Evolutionary conservation across 2,888 invertebrate species (phyloP), one percentile per base, ranked within the genome.

Genomic region (Lithophane semibrunnea): DNA sequence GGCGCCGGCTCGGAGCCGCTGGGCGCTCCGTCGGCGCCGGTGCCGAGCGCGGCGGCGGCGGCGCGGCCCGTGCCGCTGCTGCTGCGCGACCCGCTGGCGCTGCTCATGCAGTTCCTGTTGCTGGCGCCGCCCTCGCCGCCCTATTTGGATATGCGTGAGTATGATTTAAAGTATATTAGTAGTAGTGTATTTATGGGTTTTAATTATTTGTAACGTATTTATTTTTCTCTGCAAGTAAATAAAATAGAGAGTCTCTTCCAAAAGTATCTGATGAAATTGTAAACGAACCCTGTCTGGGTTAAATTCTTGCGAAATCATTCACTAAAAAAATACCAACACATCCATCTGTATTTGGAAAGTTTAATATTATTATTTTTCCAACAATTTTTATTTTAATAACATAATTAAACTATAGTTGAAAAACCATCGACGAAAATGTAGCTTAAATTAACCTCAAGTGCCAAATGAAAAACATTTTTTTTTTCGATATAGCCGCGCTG

Each of bases 81-180:
- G 88, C 97, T 99, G 89, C 97, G 98, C 74, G 99, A 99, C 97
- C 98, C 99, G 8, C 97, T 98, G 74, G 98, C 99, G 81, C 97
- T 99, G 88, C 97, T 99, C 64, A 97, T 99, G 91, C 99, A 99
- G 94, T 97, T 99, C 90, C 97, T 99, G 88, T 97, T 99, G 86
- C 97, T 99, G 82, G 97, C 99, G 84, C 99, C 99, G 37, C 96
- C 98, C 82, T 98, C 98, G 91, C 97, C 99, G 72, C 95, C 95
- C 7, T 92, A 94, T 58, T 77, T 95, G 77, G 99, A 99, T 93
- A 98, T 98, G 97, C 98, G 99, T 99, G 52, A 79, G 79, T 77
- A 44, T 18, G 8, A 8, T 21, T 29, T 29, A 29, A 29, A 29
- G 29, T 29, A 29, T 29, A 29, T 29, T 29, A 29, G 29, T 29